Evolutionary conservation across 2,888 invertebrate species (phyloP).

Genomic region (Athalia cordata): DNA sequence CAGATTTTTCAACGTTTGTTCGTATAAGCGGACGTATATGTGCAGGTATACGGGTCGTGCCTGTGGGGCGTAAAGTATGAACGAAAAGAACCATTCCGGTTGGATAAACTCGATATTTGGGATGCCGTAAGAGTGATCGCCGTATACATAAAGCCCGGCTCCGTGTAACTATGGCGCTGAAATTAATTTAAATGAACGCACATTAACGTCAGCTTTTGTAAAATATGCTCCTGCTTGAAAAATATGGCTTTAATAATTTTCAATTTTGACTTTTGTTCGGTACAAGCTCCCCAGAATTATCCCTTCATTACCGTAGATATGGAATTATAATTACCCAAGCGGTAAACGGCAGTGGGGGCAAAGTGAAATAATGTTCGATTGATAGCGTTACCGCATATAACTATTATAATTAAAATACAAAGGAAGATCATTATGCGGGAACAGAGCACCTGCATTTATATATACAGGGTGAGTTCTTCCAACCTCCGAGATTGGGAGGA

Average conservation of each 20-base stretch:
- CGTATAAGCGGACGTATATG: not conserved
- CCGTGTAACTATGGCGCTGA: slow-evolving; percentile 7
- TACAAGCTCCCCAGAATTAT: slow-evolving; percentile 20
- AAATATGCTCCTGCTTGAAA: slow-evolving; percentile 15
- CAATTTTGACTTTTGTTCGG: slow-evolving; percentile 15
- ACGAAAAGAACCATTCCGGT: not conserved
- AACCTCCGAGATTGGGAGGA: too few species aligned
- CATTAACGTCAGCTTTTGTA: slow-evolving; percentile 29
- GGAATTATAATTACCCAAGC: slow-evolving; percentile 11
- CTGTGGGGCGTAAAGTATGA: slow-evolving; percentile 15
- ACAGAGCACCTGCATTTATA: not conserved
- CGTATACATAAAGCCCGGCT: slow-evolving; percentile 2
- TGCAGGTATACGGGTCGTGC: not conserved
- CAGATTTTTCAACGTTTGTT: slow-evolving; percentile 14
- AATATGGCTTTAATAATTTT: slow-evolving; percentile 30
- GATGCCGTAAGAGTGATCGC: slow-evolving; percentile 17
- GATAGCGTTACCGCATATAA: not conserved
- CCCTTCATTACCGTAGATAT: not conserved
- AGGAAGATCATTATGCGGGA: not conserved
- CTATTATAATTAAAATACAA: slow-evolving; percentile 27
- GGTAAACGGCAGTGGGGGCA: slow-evolving; percentile 8
- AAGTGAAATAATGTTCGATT: slow-evolving; percentile 9
- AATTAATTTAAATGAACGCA: slow-evolving; percentile 36
- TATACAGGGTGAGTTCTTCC: too few species aligned
- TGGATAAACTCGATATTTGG: slow-evolving; percentile 9